Conservation (phyloP, 2,888 invertebrate species). For the Chouioia cunea region DNA sequence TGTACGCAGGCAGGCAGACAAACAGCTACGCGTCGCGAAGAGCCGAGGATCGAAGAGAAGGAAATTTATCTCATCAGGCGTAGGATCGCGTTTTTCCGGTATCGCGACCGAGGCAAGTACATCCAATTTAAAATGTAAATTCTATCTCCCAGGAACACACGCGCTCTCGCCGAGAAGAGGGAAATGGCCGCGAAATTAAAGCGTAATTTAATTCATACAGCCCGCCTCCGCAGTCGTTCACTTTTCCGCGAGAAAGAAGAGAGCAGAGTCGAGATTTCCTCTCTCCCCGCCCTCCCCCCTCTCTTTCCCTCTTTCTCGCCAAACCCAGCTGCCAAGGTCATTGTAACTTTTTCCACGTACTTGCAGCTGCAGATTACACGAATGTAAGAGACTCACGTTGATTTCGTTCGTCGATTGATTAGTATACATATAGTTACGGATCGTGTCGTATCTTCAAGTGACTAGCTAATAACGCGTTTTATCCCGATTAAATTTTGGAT, state of each 20-base stretch:
- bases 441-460: too few species aligned
- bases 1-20: too few species aligned
- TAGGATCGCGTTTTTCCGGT: conserved; percentile 24
- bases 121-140: conserved; percentile 42
- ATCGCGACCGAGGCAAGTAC: conserved; percentile 10
- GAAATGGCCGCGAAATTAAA: conserved; percentile 67
- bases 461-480: too few species aligned
- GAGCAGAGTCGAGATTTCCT: too few species aligned
- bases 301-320: conserved; percentile 6
- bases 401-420: too few species aligned
- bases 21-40: too few species aligned
- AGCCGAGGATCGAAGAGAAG: background rate
- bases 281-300: conserved; percentile 24
- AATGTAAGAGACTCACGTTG: too few species aligned
- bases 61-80: conserved; percentile 35
- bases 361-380: background rate
- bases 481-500: too few species aligned
- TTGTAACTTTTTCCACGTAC: background rate
- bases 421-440: too few species aligned
- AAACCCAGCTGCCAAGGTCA: conserved; percentile 24
- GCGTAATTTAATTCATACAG: conserved; percentile 64
- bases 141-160: background rate
- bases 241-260: too few species aligned
- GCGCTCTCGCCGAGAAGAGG: background rate
- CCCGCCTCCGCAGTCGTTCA: conserved; percentile 17